phyloP scores from a whole-genome alignment of 2,113 vertebrate species.

The Potamarius usumacintae region DNA sequence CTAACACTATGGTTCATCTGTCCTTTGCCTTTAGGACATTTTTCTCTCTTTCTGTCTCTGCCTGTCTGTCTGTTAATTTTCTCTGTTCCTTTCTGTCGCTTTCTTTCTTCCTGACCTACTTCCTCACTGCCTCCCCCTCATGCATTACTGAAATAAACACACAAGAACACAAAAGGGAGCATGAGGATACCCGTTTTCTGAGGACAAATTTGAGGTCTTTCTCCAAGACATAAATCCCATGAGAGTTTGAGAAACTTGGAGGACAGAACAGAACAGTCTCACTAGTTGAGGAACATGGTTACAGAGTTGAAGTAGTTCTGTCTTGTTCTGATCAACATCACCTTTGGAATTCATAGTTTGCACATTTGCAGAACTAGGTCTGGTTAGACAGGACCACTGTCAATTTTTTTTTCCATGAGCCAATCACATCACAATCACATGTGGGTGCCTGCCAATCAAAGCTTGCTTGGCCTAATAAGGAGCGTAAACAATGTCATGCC shows the following conservation, averaged over 20 bases:
- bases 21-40: constrained; percentile 13
- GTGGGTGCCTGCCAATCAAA: background rate
- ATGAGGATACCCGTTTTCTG: background rate
- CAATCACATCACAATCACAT: background rate
- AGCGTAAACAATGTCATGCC: background rate
- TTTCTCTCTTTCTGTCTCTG: background rate
- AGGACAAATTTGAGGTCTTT: background rate
- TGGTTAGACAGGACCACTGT: background rate
- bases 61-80: background rate
- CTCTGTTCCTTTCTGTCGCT: constrained; percentile 4
- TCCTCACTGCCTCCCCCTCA: constrained; percentile 8
- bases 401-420: background rate
- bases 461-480: background rate
- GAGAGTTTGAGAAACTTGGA: background rate
- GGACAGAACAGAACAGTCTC: background rate
- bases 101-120: constrained; percentile 41
- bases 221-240: background rate
- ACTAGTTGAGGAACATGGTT: background rate
- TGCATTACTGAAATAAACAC: constrained; percentile 19
- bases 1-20: constrained; percentile 5
- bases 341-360: background rate
- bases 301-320: background rate
- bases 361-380: background rate
- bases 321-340: background rate
- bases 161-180: background rate